A percentile compares a stretch with the other conserved stretches of the same genome.
Evolutionary conservation across 1,140 invertebrate genomes (phyloP).

Genomic region (Aphis gossypii): DNA sequence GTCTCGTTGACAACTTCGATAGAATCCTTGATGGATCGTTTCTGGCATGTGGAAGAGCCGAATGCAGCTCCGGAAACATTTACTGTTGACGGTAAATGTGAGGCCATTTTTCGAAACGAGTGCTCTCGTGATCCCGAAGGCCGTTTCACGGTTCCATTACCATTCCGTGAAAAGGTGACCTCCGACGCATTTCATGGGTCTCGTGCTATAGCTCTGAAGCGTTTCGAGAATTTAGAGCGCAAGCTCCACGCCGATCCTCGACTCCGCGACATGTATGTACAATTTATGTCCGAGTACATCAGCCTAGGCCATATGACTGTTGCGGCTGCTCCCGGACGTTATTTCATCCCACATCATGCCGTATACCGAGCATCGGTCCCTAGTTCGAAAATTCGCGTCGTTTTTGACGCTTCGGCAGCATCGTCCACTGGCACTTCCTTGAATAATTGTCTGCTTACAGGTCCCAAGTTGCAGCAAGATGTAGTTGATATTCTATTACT

Average conservation of each 20-base stretch:
- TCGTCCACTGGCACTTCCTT: constrained; percentile 60
- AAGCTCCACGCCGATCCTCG: background rate
- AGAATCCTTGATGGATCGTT: background rate
- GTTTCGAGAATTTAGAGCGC: background rate
- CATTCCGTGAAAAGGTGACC: background rate
- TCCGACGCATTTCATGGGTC: background rate
- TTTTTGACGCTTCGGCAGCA: constrained; percentile 61
- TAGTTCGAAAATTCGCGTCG: constrained; percentile 63
- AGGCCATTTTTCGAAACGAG: background rate
- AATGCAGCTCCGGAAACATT: background rate
- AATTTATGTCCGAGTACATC: background rate
- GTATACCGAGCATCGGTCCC: constrained; percentile 60
- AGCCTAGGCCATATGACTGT: background rate
- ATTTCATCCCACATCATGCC: constrained; percentile 62
- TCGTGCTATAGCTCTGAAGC: background rate
- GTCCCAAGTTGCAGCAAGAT: constrained; percentile 63
- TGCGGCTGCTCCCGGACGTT: background rate
- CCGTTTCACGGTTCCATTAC: background rate
- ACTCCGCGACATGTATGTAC: background rate
- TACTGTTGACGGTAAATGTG: background rate
- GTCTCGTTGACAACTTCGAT: background rate
- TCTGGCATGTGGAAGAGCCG: background rate
- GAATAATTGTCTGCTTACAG: constrained; percentile 61
- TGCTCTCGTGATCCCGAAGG: background rate
- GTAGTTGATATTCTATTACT: constrained; percentile 63